Conservation (phyloP, 1,140 invertebrate species). For the Drosophila arizonae region DNA sequence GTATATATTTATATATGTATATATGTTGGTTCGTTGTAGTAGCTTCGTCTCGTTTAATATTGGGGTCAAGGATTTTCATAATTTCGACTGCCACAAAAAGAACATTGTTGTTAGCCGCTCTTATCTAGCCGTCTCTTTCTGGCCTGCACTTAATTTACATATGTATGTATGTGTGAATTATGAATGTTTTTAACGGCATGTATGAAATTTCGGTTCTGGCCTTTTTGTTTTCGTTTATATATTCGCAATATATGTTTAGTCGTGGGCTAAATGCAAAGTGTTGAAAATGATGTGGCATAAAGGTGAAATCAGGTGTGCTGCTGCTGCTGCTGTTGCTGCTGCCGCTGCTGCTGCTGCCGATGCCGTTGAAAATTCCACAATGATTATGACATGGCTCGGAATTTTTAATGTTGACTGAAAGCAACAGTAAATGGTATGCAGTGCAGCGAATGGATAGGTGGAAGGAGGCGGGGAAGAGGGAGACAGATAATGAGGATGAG, state of each 20-base stretch:
- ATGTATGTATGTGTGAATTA: background rate
- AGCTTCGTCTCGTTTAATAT: constrained; percentile 33
- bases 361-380: constrained; percentile 15
- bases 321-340: too few species aligned
- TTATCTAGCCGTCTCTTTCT: background rate
- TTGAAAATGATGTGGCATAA: constrained; percentile 11
- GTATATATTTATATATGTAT: background rate
- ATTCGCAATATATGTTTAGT: background rate
- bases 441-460: background rate
- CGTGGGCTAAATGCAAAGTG: background rate
- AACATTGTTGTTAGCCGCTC: constrained; percentile 14
- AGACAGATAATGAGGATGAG: too few species aligned
- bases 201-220: background rate
- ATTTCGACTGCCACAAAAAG: constrained; percentile 25
- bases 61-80: constrained; percentile 71
- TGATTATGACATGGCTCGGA: constrained; percentile 14
- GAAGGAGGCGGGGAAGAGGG: background rate
- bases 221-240: background rate
- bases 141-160: constrained; percentile 11
- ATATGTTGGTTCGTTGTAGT: background rate
- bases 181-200: constrained; percentile 15
- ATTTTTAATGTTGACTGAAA: constrained; percentile 3
- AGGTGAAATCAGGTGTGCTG: constrained; percentile 12
- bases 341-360: background rate
- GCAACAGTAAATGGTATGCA: background rate